Base-by-base conservation (phyloP, 2,888 invertebrate species). In the Ferdinandea cuprea region DNA sequence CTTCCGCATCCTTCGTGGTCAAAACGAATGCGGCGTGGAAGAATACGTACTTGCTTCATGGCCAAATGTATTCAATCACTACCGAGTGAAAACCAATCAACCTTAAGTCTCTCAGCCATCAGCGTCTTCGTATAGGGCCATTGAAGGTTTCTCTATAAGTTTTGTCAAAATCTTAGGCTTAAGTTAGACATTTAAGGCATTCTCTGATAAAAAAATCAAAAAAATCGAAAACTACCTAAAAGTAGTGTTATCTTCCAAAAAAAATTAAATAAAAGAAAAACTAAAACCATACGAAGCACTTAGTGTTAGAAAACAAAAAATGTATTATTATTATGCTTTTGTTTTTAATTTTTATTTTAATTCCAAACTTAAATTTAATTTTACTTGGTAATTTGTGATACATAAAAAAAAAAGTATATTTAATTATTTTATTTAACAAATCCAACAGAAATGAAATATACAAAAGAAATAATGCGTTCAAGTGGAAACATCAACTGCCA, bases 21-120 rank as follows among this genome's bases (percentile, higher is more conserved):
- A 89, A 65, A 96, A 98, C 91, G 98, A 98, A 89, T 96, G 97
- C 87, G 95, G 95, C 86, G 98, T 99, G 88, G 98, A 99, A 89
- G 94, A 94, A 1, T 98, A 96, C 90, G 96, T 98, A 3, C 92
- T 98, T 54, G 96, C 94, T 8, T 94, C 95, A 7, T 95, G 96
- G 94, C 91, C 91, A 44, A 87, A 89, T 86, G 89, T 91, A 15
- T 90, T 88, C 86, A 89, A 89, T 79, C 88, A 89, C 78, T 90
- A 85, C 28, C 54, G 56, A 63, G 72, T 83, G 48, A 78, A 73
- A 74, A 44, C 61, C 25, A 68, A 52, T 44, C 85, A 87, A 87
- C 59, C 74, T 87, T 78, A 88, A 86, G 84, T 73, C 85, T 79
- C 66, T 30, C 32, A 48, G 52, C 17, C 42, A 42, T 44, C 3